Evolutionary conservation across 1,140 invertebrate genomes (phyloP), one percentile per base, ranked within the genome.

Genomic region (Zaprionus lachaisei): DNA sequence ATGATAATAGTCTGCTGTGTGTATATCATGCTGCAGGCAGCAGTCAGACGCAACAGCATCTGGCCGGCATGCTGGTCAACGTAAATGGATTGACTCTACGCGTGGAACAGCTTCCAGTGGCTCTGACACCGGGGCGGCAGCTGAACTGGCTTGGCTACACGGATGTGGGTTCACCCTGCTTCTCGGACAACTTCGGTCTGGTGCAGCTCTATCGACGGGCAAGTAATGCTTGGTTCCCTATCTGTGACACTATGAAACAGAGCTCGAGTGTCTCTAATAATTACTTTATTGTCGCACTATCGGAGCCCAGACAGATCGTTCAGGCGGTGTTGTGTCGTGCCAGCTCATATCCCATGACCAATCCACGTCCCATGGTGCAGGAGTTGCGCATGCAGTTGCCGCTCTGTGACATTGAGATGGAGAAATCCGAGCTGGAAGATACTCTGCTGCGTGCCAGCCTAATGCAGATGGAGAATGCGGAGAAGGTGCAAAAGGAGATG

Each of bases 251-350:
- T 4, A 94, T 94, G 80, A 93, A 94, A 70, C 95, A 92, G 64
- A 93, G 93, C 26, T 95, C 95, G 92, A 95, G 95, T 74, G 95
- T 96, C 83, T 95, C 95, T 76, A 98, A 98, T 94, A 94, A 97
- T 92, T 96, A 96, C 89, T 98, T 98, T 92, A 93, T 98, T 38
- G 95, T 97, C 47, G 95, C 96, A 1, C 91, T 98, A 0, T 96
- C 94, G 69, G 98, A 99, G 93, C 94, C 94, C 5, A 94, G 95
- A 49, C 95, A 97, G 92, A 96, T 95, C 60, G 94, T 98, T 4
- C 94, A 96, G 20, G 97, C 96, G 41, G 96, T 99, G 55, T 94
- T 97, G 11, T 99, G 98, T 83, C 97, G 98, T 93, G 98, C 98
- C 20, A 94, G 95, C 22, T 94, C 95, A 38, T 99, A 97, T 94